A percentile compares a stretch with the other conserved stretches of the same genome.
phyloP scores from a whole-genome alignment of 1,140 invertebrate species.

The Drosophila melanogaster region DNA sequence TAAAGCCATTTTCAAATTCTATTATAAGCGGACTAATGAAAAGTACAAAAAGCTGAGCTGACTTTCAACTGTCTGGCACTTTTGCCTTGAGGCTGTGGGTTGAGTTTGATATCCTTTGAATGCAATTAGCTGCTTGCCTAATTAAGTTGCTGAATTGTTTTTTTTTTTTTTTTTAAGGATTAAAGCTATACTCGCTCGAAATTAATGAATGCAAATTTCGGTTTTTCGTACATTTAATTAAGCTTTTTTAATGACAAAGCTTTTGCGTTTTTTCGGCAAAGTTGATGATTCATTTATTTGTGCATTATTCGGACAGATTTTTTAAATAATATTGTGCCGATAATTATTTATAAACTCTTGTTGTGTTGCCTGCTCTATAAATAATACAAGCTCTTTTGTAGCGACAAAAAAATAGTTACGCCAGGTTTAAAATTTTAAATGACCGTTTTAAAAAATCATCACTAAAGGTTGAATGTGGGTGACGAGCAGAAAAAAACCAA shows the following conservation, averaged over 20 bases:
- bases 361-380: no score
- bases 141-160: conserved; percentile 36
- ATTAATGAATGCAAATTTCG: not conserved
- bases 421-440: no score
- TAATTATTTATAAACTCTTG: no score
- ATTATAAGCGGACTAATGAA: conserved; percentile 63
- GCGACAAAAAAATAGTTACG: no score
- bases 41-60: conserved; percentile 35
- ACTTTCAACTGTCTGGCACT: conserved; percentile 39
- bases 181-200: conserved; percentile 1
- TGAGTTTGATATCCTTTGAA: conserved; percentile 43
- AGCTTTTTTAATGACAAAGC: not conserved
- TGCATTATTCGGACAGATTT: not conserved
- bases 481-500: no score
- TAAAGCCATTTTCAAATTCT: conserved; percentile 70
- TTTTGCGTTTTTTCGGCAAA: not conserved
- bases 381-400: no score
- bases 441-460: no score
- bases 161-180: conserved; percentile 22
- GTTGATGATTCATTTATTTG: no score
- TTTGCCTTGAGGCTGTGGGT: conserved; percentile 34
- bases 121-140: conserved; percentile 38
- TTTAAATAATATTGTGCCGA: no score
- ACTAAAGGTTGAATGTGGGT: no score
- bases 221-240: conserved; percentile 9